Evolutionary conservation across 2,113 vertebrate species (phyloP), one percentile per base, ranked within the genome.

Genomic region (Microcebus tavaratra): DNA sequence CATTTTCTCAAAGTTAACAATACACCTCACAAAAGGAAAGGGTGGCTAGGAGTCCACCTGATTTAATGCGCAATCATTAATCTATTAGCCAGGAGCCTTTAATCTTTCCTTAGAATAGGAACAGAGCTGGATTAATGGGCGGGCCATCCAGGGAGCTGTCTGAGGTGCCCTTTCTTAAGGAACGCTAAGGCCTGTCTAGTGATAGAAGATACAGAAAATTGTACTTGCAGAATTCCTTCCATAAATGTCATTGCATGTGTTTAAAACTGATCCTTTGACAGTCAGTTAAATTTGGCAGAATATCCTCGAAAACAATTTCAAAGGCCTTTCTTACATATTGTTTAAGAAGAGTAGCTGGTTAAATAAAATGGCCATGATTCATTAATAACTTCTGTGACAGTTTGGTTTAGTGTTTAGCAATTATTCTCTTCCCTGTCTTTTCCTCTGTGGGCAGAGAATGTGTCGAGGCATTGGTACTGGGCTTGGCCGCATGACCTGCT

Each of bases 51-150:
- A 68, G 1, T 67, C 68, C 70, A 68, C 39, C 8, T 14, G 20
- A 86, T 91, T 86, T 86, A 95, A 88, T 48, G 31, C 18, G 79
- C 45, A 83, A 73, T 89, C 50, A 92, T 85, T 83, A 42, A 83
- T 80, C 23, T 68, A 36, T 55, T 93, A 39, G 6, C 18, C 8
- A 95, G 6, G 15, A n/a, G 25, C 20, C 17, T 90, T 90, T 68
- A 82, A 68, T 59, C 29, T 86, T 89, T 48, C 50, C 18, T 81
- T 93, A 36, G 31, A 67, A 80, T 8, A 94, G 45, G n/a, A n/a
- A 72, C 65, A 80, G 91, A 86, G 15, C 21, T 94, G 34, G 34
- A 92, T 83, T 96, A 89, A 72, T 96, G 68, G 70, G 48, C 42
- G 13, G 25, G 21, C 29, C 57, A 36, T 68, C 48, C 2, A 42